Evolutionary conservation across 2,888 invertebrate genomes (phyloP).

Genomic region (Mellilla xanthometata): DNA sequence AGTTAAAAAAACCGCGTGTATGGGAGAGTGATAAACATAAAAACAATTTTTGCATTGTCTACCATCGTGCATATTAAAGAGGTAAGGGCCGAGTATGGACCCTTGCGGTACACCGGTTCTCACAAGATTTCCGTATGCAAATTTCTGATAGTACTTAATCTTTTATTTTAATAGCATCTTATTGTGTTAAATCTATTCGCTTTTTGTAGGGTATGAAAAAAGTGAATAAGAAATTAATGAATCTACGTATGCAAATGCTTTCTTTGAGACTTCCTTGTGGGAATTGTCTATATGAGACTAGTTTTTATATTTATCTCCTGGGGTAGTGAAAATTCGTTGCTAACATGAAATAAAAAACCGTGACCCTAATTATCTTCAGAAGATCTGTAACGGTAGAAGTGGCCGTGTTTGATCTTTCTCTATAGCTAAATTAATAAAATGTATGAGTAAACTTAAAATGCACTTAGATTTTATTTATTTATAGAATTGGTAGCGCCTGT

Average conservation of each 20-base stretch:
- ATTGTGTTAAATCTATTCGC: constrained; percentile 71
- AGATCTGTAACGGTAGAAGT: constrained; percentile 24
- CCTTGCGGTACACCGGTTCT: constrained; percentile 67
- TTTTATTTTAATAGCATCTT: constrained; percentile 81
- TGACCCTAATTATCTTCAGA: constrained; percentile 12
- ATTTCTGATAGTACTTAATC: constrained; percentile 70
- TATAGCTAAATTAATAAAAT: too few relatives aligned
- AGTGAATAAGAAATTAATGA: constrained; percentile 70
- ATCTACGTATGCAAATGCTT: constrained; percentile 69
- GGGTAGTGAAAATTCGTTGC: constrained; percentile 42
- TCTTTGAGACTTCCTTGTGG: constrained; percentile 47
- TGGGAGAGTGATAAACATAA: constrained; percentile 72
- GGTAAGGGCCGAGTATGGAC: constrained; percentile 49
- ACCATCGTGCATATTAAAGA: constrained; percentile 59
- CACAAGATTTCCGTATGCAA: constrained; percentile 74
- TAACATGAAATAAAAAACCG: constrained; percentile 18
- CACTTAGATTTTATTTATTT: too few relatives aligned
- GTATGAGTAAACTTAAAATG: too few relatives aligned
- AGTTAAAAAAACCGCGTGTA: constrained; percentile 72
- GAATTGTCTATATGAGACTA: constrained; percentile 35
- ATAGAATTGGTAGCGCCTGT: too few relatives aligned
- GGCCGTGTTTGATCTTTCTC: too few relatives aligned
- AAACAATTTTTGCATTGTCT: constrained; percentile 76
- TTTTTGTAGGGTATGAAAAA: constrained; percentile 60
- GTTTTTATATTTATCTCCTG: constrained; percentile 34